Base-by-base conservation (phyloP, 2,113 vertebrate species). In the Heliornis fulica region DNA sequence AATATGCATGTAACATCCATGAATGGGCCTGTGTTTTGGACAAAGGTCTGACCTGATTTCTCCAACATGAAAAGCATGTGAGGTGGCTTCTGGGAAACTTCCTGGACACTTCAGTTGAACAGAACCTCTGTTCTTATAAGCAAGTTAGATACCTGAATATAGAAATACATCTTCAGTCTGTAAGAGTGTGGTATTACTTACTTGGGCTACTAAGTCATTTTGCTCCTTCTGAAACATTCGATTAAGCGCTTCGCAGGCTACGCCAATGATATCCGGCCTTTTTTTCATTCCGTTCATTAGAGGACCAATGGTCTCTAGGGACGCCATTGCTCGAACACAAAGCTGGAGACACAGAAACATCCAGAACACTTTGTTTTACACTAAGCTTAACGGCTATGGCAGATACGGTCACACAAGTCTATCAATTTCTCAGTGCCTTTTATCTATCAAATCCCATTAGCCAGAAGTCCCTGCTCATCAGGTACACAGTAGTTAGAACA, bases 171-270 rank as follows among this genome's bases (percentile, higher is more conserved):
- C n/a, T n/a, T n/a, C n/a, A n/a, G n/a, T n/a, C n/a, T n/a, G n/a
- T n/a, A n/a, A n/a, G n/a, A n/a, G n/a, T n/a, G n/a, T n/a, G n/a
- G n/a, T n/a, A n/a, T n/a, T 50, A 90, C 97, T 97, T 98, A 99
- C 99, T 98, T 99, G 99, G 65, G 99, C 98, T 41, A 99, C 99
- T 29, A 99, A 98, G 74, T 99, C 99, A 29, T 98, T 99, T 97
- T 99, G 99, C 69, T 99, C 99, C 93, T 98, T 99, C 97, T 99
- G 99, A 97, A 99, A 99, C 99, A 99, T 99, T 71, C 99, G 98
- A 92, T 99, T 99, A 54, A 99, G 98, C 60, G 99, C 98, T 97
- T 99, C 99, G 94, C 99, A 99, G 51, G 99, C 99, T 79, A 99
- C 90, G 23, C 99, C 99, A 32, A 99, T 98, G 96, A 99, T 98